Percentiles rank a stretch among this genome's conserved stretches.
Evolutionary conservation across 2,797 vertebrate species (phyloP).

Genomic region (Capromys pilorides): DNA sequence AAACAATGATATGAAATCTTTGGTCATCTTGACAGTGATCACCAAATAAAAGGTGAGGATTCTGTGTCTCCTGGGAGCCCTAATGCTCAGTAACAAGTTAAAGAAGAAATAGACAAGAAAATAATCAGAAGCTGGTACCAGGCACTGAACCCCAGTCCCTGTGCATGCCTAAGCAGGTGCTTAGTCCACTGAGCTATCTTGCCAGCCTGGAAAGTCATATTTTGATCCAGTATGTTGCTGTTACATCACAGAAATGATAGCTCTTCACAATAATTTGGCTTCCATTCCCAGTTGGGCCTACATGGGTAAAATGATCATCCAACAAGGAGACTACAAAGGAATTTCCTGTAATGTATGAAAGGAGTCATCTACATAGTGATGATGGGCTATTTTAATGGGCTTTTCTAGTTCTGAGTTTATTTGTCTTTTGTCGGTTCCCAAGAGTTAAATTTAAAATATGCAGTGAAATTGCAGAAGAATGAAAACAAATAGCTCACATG

Average conservation of each 20-base stretch:
- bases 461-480: constrained; percentile 22
- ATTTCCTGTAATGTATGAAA: not conserved
- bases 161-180: no score
- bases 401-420: constrained; percentile 22
- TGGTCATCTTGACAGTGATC: not conserved
- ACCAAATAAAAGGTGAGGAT: not conserved
- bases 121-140: not conserved
- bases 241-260: not conserved
- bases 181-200: no score
- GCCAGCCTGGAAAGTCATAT: not conserved
- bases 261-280: not conserved
- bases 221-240: constrained; percentile 9
- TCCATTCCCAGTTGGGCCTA: not conserved
- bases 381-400: not conserved
- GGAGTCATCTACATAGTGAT: not conserved
- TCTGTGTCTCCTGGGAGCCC: not conserved
- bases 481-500: constrained; percentile 15
- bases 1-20: not conserved
- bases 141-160: no score
- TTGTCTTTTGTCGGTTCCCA: not conserved
- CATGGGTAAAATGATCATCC: not conserved
- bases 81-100: not conserved
- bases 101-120: constrained; percentile 19
- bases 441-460: constrained; percentile 7
- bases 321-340: not conserved